Base-by-base conservation (phyloP, 92 coral and sea anemone species). In the Umimayanthus kanabou region DNA sequence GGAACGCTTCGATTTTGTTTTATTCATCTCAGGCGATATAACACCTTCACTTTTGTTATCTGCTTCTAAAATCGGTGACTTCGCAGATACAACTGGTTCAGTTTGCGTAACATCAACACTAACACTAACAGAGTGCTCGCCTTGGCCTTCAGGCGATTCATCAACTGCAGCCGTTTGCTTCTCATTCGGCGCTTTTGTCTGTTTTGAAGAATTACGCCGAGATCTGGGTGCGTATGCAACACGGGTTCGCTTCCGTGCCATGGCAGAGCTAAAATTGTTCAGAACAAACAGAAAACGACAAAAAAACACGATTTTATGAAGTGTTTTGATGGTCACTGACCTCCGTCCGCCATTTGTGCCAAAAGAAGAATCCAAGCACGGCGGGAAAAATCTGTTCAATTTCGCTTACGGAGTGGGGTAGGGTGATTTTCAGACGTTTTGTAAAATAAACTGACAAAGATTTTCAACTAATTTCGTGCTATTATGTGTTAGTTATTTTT, bases 161-260 rank as follows among this genome's bases (percentile, higher is more conserved):
- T 53, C 75, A 10, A 29, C 73, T 18, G 72, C 45, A 30, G 87
- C 69, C 50, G 78, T 43, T 69, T 83, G 76, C 6, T 66, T 83
- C 14, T 72, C 66, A 45, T 57, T 83, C 53, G 8, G 77, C 1
- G 23, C 4, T 73, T 83, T 69, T 23, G 8, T 45, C 6, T 9
- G 4, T 73, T 83, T 69, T 23, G 78, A 70, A 83, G 87, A 43
- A 80, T 25, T 86, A 40, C 91, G 93, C 40, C 91, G 89, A 33
- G 93, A 85, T 81, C 72, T 86, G 29, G 90, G 92, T 26, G 61
- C 82, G 57, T 85, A 89, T 30, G 80, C 40, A 42, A 89, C 76
- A 65, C 90, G 65, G 26, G 80, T 89, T 43, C 90, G 45, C 50
- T 90, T 89, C 50, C 84, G 71, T 83, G 87, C 87, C 87, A 83